Evolutionary conservation across 2,888 invertebrate genomes (phyloP).

Genomic region (Vanessa cardui): DNA sequence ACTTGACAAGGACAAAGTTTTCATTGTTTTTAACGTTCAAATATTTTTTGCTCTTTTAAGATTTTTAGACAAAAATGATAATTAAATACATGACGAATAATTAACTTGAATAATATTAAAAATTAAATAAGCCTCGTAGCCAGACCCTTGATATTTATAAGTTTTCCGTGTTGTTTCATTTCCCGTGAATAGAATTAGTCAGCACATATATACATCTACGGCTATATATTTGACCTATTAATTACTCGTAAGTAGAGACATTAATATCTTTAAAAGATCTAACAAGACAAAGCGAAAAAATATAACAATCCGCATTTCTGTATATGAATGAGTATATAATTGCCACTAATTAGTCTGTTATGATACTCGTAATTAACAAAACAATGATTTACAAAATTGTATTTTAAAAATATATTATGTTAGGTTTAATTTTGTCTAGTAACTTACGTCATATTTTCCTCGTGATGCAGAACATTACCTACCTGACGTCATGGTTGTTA

Average conservation of each 20-base stretch:
- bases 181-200: neutral
- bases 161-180: no score
- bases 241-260: slow-evolving; percentile 1
- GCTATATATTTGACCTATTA: neutral
- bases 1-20: neutral
- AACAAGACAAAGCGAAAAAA: neutral
- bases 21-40: neutral
- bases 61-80: no score
- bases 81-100: no score
- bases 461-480: slow-evolving; percentile 31
- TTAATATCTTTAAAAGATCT: neutral
- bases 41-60: no score
- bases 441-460: slow-evolving; percentile 31
- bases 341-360: slow-evolving; percentile 25
- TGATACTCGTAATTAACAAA: slow-evolving; percentile 3
- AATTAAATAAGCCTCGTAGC: no score
- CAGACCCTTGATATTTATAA: no score
- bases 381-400: slow-evolving; percentile 7
- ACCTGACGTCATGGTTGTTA: slow-evolving; percentile 41
- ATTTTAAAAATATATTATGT: slow-evolving; percentile 8
- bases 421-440: slow-evolving; percentile 15
- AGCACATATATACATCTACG: neutral
- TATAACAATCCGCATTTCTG: neutral
- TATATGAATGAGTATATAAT: slow-evolving; percentile 17
- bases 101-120: no score